These are phyloP conservation scores for Drosophila dunni DNA, from an alignment of 1,140 invertebrate genomes.

Conservation along the genomic window DNA sequence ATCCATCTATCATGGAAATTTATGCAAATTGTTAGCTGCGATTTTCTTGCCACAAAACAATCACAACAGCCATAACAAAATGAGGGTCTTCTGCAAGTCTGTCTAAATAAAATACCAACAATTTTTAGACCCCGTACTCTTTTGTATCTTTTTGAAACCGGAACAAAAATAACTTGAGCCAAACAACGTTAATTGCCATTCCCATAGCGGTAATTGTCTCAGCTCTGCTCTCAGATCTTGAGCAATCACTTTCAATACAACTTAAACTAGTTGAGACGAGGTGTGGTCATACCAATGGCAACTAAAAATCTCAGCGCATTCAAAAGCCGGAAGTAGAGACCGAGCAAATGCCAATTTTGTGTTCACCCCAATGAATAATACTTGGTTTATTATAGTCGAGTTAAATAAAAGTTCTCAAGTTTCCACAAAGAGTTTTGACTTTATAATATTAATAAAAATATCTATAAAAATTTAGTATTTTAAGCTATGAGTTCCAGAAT, in stretches of 20 bases:
- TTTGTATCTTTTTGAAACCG: conserved; percentile 26
- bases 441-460: too few species aligned
- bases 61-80: neutral
- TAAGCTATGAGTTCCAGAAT: too few species aligned
- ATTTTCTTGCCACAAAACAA: conserved; percentile 1
- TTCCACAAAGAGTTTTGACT: too few species aligned
- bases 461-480: too few species aligned
- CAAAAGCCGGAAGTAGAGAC: conserved; percentile 56
- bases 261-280: neutral
- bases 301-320: conserved; percentile 7
- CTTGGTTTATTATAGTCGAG: neutral
- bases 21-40: conserved; percentile 57
- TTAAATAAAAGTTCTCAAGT: too few species aligned
- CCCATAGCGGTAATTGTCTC: conserved; percentile 30
- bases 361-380: neutral
- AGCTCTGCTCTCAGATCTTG: conserved; percentile 29
- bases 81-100: conserved; percentile 25
- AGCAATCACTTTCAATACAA: conserved; percentile 55
- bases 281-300: conserved; percentile 38
- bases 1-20: conserved; percentile 20
- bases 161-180: conserved; percentile 48
- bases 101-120: neutral
- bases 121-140: too few species aligned
- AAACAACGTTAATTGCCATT: conserved; percentile 47
- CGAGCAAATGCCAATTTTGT: conserved; percentile 7